Base-by-base conservation (phyloP, 92 coral and sea anemone species). In the Plumapathes pennacea region DNA sequence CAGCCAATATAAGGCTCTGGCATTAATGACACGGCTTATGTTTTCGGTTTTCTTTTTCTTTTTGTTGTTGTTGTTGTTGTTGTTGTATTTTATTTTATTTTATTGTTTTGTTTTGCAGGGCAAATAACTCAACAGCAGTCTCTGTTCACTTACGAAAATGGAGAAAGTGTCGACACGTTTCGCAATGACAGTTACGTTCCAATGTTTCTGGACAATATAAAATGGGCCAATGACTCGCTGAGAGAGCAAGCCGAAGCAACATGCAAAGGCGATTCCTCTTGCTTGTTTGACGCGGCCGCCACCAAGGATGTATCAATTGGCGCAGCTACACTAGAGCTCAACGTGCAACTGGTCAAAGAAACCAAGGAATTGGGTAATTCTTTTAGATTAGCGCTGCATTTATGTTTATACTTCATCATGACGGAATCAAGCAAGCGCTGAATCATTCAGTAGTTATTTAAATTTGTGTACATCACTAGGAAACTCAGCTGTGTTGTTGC, bases 271-370 rank as follows among this genome's bases (percentile, higher is more conserved):
- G 82, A 81, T 38, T 41, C 67, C 28, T 31, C 50, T 25, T 81
- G 88, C 34, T 45, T 81, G 34, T 81, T 72, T 60, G 88, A 81
- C 62, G 54, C 74, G 15, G 88, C 88, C 2, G 80, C 77, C 2
- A 81, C 88, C 24, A 64, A 58, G 2, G 62, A 81, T 37, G 8
- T 64, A 7, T 63, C 75, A 5, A 55, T 80, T 32, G 86, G 86
- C 12, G 0, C 29, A 36, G 37, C 53, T 10, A 80, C 86, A 0
- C 43, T 55, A 32, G 3, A n/a, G 2, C 41, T 71, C 25, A 54
- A 55, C 13, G 38, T 64, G 2, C 29, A 62, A 29, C 21, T 80
- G 10, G 29, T 62, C 37, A 64, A 80, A 8, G 86, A 71, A 32
- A 29, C 71, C 4, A 39, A n/a, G 2, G 30, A 1, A 7, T 21